These are phyloP conservation scores for Carpatolechia fugitivella DNA, from an alignment of 2,888 invertebrate genomes.

Conservation along the genomic window DNA sequence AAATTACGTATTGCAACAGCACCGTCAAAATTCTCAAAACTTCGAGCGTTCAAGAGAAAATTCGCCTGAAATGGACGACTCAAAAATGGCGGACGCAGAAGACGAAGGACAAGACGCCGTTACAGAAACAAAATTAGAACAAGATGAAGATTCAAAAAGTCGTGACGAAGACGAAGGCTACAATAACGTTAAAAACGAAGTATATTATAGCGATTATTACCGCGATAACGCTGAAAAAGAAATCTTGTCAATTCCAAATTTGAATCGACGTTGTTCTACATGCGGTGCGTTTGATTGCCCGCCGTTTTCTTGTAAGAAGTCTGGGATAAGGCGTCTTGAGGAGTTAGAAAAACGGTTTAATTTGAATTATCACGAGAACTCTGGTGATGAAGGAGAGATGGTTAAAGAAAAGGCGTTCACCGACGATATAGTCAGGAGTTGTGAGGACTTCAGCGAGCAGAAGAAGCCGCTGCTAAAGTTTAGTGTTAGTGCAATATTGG, in stretches of 20 bases:
- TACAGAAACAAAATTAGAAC: conserved; percentile 48
- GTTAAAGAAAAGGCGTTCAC: conserved; percentile 48
- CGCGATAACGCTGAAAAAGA: conserved; percentile 58
- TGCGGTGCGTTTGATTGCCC: conserved; percentile 80
- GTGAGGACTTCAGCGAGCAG: conserved; percentile 64
- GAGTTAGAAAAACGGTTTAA: conserved; percentile 69
- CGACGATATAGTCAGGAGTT: conserved; percentile 63
- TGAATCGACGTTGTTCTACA: conserved; percentile 69
- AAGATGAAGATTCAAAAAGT: conserved; percentile 64
- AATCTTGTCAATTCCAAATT: conserved; percentile 61
- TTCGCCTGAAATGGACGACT: conserved; percentile 60
- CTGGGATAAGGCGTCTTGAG: conserved; percentile 62
- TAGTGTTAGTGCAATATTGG: conserved; percentile 95
- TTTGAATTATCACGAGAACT: conserved; percentile 63
- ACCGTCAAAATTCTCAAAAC: conserved; percentile 26
- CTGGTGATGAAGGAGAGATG: conserved; percentile 56
- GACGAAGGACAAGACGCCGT: conserved; percentile 47
- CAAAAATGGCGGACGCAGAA: conserved; percentile 45
- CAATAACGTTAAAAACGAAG: conserved; percentile 53
- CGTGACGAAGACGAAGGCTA: conserved; percentile 52
- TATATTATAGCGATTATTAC: conserved; percentile 56
- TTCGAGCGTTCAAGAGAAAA: conserved; percentile 60
- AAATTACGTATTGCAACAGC: conserved; percentile 57
- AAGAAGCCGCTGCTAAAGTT: conserved; percentile 91
- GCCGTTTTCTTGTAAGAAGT: conserved; percentile 68